Evolutionary conservation across 2,113 vertebrate genomes (phyloP).

Genomic region (Chamaea fasciata): DNA sequence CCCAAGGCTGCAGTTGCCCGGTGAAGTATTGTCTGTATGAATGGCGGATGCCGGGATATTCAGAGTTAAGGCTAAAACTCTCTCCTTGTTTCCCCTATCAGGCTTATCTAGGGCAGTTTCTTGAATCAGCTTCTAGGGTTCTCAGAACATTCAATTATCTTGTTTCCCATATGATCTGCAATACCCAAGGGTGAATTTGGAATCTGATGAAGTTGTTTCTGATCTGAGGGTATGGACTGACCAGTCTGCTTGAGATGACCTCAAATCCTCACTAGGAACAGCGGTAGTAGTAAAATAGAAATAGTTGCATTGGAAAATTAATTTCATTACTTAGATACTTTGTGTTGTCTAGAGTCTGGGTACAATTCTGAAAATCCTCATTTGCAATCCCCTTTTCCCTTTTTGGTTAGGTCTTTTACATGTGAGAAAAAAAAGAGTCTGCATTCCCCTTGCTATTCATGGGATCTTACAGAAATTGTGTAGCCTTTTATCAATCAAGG

Average conservation of each 20-base stretch:
- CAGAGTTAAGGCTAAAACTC: conserved; percentile 43
- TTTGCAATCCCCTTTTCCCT: background rate
- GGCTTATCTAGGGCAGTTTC: conserved; percentile 49
- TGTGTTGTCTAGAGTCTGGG: background rate
- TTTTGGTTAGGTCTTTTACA: background rate
- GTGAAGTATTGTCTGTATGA: background rate
- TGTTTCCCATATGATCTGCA: conserved; percentile 39
- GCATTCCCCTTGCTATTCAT: background rate
- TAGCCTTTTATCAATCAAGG: background rate
- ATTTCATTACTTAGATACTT: background rate
- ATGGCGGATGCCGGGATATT: background rate
- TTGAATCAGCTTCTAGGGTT: conserved; percentile 43
- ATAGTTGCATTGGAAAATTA: conserved; percentile 13
- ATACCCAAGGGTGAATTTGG: conserved; percentile 36
- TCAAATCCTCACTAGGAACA: conserved; percentile 30
- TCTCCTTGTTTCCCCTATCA: background rate
- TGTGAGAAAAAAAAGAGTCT: background rate
- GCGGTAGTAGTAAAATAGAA: background rate
- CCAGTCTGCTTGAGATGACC: conserved; percentile 33
- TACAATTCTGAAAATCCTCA: background rate
- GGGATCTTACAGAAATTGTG: background rate
- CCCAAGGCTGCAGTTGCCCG: background rate
- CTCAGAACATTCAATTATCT: conserved; percentile 60
- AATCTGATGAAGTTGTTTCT: conserved; percentile 62
- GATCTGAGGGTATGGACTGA: conserved; percentile 50